Evolutionary conservation across 2,113 vertebrate genomes (phyloP), one percentile per base, ranked within the genome.

Genomic region (Nanger granti): DNA sequence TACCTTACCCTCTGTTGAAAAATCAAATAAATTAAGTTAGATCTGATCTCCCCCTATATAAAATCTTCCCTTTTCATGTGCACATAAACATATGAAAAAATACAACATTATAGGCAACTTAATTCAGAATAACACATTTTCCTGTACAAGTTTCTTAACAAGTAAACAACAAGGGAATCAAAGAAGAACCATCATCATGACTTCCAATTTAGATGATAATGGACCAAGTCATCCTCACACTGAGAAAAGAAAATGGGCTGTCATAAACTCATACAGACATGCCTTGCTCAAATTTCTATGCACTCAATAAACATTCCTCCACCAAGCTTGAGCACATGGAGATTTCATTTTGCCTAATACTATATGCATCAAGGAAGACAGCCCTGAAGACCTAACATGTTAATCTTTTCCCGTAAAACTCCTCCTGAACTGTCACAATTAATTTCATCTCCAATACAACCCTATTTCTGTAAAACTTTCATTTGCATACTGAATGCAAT

Each of bases 391-490:
- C 80, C 20, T 73, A 91, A 87, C 49, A 37, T 11, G 28, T 76
- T 96, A 85, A 96, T 97, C 57, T 87, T 96, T 85, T 79, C 73
- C 69, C 55, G 34, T 89, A 64, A 93, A 97, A 96, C 31, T 92
- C 84, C 79, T 95, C 66, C 93, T 44, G n/a, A 97, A 82, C 52
- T 94, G 97, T 97, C 93, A 97, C 57, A 88, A 54, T 92, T 94
- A 98, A 98, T 96, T 88, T 95, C 85, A 92, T 92, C 87, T 86
- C 57, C 54, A 84, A 13, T 20, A 91, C 44, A 96, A 80, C 12
- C 69, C 44, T 83, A 84, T 90, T 90, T 96, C 84, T 96, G 93
- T 26, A 44, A 88, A 64, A 52, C 41, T 66, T 76, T 13, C 44
- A 96, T 95, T 94, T 97, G 80, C 96, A 96, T 95, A 41, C 73